Conservation (phyloP, 2,113 vertebrate genomes). For the Marcusenius ussheri region DNA sequence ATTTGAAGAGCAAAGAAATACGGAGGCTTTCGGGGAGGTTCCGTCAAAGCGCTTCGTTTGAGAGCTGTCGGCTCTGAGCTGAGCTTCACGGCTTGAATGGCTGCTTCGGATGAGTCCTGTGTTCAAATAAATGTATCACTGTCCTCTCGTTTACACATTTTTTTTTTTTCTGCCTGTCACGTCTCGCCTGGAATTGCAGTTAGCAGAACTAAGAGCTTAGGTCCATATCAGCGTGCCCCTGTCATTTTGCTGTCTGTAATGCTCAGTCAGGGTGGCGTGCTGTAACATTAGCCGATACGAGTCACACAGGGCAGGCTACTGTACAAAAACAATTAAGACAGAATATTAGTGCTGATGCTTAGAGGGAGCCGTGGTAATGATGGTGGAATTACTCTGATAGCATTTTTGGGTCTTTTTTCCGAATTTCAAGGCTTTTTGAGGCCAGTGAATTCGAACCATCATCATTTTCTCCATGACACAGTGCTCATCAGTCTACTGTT, state of each 20-base stretch:
- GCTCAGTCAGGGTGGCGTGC: neutral
- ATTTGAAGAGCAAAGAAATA: neutral
- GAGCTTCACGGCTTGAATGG: neutral
- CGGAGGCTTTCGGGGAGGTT: neutral
- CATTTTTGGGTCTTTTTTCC: neutral
- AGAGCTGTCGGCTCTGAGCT: neutral
- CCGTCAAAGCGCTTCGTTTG: neutral
- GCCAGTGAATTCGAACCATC: neutral
- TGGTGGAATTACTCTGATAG: neutral
- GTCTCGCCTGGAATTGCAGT: neutral
- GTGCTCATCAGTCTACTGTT: neutral
- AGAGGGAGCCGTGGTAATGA: neutral
- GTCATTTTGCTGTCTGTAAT: neutral
- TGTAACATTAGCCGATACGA: neutral
- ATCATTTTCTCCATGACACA: neutral
- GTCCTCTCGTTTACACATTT: neutral
- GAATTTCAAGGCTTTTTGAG: neutral
- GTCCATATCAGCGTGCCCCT: neutral
- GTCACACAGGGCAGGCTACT: neutral
- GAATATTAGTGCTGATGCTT: neutral
- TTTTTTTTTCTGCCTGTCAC: neutral
- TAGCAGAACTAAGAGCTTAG: neutral
- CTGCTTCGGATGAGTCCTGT: neutral
- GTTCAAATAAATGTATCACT: neutral
- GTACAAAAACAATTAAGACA: slow-evolving; percentile 5